These are phyloP conservation scores for Autographa gamma DNA, from an alignment of 2,888 invertebrate species.

Conservation along the genomic window DNA sequence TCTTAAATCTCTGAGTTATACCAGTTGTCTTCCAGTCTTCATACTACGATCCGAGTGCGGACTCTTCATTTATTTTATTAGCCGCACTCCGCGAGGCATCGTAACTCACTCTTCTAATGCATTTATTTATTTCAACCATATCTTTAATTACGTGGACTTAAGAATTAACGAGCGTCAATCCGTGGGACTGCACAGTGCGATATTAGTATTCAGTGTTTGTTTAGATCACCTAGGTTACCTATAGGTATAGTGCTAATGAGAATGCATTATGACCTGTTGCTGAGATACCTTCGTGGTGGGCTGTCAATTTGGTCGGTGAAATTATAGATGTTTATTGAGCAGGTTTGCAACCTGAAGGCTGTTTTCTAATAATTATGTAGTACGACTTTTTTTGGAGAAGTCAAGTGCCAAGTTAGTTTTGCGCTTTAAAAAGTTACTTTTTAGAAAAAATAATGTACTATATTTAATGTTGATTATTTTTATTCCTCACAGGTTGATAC, in stretches of 20 bases:
- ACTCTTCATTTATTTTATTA: constrained; percentile 86
- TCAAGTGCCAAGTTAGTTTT: too few relatives aligned
- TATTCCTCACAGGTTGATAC: too few relatives aligned
- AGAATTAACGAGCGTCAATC: constrained; percentile 74
- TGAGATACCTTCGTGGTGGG: constrained; percentile 4
- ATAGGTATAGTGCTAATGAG: background rate
- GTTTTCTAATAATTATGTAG: too few relatives aligned
- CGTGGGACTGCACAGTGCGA: constrained; percentile 68
- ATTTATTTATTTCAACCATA: constrained; percentile 79
- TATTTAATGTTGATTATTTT: too few relatives aligned
- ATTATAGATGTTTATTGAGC: background rate
- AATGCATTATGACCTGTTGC: background rate
- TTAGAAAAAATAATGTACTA: too few relatives aligned
- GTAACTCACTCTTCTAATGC: constrained; percentile 82
- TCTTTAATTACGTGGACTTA: constrained; percentile 81
- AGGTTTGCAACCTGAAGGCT: background rate
- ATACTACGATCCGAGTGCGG: constrained; percentile 64
- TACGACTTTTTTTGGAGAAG: too few relatives aligned
- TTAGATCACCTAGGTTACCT: background rate
- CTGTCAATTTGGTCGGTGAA: background rate
- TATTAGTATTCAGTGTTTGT: constrained; percentile 39
- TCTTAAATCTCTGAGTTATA: constrained; percentile 47
- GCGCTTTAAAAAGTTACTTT: too few relatives aligned
- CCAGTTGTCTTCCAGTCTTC: constrained; percentile 31
- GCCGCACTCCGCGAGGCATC: constrained; percentile 79